Evolutionary conservation across 2,888 invertebrate genomes (phyloP).

Genomic region (Leucoma salicis): DNA sequence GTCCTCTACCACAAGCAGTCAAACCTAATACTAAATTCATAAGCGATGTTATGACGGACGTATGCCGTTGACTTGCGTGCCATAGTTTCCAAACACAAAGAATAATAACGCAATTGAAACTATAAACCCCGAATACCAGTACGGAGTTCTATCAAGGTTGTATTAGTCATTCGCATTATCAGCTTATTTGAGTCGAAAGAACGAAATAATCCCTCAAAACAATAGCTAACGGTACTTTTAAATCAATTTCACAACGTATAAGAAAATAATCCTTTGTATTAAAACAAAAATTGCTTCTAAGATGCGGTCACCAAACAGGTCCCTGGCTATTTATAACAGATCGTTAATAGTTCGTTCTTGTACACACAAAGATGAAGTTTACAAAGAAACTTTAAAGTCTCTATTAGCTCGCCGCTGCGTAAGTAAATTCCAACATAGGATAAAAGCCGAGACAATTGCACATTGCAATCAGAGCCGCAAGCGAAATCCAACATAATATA

Average conservation of each 20-base stretch:
- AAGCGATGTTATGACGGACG: too few species aligned
- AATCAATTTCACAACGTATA: neutral
- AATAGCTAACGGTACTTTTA: neutral
- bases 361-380: conserved; percentile 13
- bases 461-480: conserved; percentile 39
- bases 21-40: too few species aligned
- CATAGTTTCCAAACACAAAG: too few species aligned
- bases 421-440: conserved; percentile 43
- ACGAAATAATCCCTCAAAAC: too few species aligned
- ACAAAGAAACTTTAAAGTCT: conserved; percentile 5
- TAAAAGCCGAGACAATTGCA: conserved; percentile 45
- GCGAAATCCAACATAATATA: too few species aligned
- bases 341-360: conserved; percentile 33
- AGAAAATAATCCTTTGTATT: conserved; percentile 20
- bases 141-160: too few species aligned
- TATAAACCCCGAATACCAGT: too few species aligned
- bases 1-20: too few species aligned
- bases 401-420: conserved; percentile 12
- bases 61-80: too few species aligned
- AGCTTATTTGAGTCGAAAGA: too few species aligned
- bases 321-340: conserved; percentile 41
- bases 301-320: conserved; percentile 40
- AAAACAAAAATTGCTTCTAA: conserved; percentile 30
- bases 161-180: too few species aligned
- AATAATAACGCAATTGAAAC: too few species aligned